A percentile compares a stretch with the other conserved stretches of the same genome.
Conservation (phyloP, 1,140 invertebrate genomes). For the Caenorhabditis tropicalis region DNA sequence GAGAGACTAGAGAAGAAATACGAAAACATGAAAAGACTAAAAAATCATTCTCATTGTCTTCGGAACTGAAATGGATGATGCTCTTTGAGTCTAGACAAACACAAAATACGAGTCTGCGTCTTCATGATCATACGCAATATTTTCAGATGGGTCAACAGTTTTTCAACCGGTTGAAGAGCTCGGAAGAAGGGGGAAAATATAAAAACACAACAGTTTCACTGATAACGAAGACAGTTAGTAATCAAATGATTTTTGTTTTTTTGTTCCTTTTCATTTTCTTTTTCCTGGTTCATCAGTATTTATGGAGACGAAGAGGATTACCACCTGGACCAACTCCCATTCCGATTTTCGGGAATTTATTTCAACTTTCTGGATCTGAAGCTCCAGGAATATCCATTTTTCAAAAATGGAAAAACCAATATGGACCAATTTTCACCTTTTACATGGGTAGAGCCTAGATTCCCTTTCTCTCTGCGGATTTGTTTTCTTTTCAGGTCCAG, state of each 20-base stretch:
- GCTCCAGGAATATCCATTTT: conserved; percentile 31
- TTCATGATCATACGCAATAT: not conserved
- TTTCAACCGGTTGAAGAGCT: conserved; percentile 1
- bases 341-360: conserved; percentile 48
- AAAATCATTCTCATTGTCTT: not conserved
- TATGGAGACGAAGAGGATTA: conserved; percentile 47
- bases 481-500: conserved; percentile 40
- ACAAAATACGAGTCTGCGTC: conserved; percentile 24
- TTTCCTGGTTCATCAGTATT: conserved; percentile 32
- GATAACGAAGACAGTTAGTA: not conserved
- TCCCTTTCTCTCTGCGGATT: too few species aligned
- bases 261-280: not conserved
- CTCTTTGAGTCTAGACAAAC: not conserved
- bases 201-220: not conserved
- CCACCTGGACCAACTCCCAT: conserved; percentile 48
- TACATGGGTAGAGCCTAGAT: conserved; percentile 40
- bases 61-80: not conserved
- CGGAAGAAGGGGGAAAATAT: not conserved
- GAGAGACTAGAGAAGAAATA: not conserved
- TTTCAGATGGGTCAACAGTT: not conserved
- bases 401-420: conserved; percentile 48
- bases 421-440: conserved; percentile 51
- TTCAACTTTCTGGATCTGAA: conserved; percentile 8
- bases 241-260: not conserved
- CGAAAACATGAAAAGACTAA: not conserved